A percentile compares a stretch with the other conserved stretches of the same genome.
These are phyloP conservation scores for Glaucomys volans DNA, from an alignment of 2,113 vertebrate genomes.

Conservation along the genomic window DNA sequence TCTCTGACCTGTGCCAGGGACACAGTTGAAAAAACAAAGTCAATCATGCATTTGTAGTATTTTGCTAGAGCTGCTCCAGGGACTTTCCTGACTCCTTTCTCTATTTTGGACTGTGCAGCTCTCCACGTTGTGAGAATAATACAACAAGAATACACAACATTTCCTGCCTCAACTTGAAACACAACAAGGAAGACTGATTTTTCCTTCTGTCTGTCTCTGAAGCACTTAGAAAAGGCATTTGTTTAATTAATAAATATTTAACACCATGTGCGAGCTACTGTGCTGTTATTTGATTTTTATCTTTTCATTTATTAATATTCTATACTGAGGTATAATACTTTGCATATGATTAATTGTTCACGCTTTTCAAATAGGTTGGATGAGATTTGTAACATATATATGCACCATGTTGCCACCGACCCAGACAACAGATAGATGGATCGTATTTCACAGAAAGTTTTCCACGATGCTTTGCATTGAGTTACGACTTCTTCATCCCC, in stretches of 20 bases:
- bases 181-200: background rate
- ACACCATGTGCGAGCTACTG: background rate
- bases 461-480: background rate
- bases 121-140: background rate
- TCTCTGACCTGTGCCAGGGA: background rate
- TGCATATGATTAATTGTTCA: background rate
- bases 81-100: background rate
- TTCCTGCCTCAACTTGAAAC: background rate
- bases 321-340: background rate
- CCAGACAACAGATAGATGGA: background rate
- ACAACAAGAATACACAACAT: background rate
- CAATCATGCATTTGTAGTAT: background rate
- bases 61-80: background rate
- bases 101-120: background rate
- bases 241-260: background rate
- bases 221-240: background rate
- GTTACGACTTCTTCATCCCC: background rate
- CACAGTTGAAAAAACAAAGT: background rate
- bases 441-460: background rate
- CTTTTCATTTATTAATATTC: slow-evolving; percentile 37
- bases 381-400: background rate
- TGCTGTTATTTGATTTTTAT: slow-evolving; percentile 10
- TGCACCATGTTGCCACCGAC: background rate
- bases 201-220: background rate
- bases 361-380: background rate